phyloP scores from a whole-genome alignment of 1,140 invertebrate genomes.

The Coelopa frigida region DNA sequence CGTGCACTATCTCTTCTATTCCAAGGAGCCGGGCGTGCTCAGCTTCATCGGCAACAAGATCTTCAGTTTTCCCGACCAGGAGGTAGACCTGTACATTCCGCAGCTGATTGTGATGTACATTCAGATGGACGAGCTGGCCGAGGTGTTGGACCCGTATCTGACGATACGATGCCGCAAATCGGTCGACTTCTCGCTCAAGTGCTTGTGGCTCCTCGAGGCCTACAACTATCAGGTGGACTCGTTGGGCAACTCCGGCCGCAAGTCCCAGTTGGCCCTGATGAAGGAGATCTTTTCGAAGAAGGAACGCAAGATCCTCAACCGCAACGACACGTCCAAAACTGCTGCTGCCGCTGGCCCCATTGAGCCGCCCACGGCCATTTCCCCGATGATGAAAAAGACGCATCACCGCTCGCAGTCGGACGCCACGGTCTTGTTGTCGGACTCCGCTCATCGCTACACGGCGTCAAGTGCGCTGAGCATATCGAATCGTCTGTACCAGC shows the following conservation, averaged over 20 bases:
- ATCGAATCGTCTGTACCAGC: conserved; percentile 41
- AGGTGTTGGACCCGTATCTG: conserved; percentile 90
- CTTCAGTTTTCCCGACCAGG: conserved; percentile 85
- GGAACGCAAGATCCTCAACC: conserved; percentile 29
- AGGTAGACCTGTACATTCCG: conserved; percentile 96
- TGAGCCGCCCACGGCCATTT: conserved; percentile 9
- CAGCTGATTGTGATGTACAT: conserved; percentile 98
- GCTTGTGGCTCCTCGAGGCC: conserved; percentile 92
- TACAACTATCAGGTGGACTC: conserved; percentile 52
- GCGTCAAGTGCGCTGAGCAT: conserved; percentile 32
- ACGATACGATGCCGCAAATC: conserved; percentile 88
- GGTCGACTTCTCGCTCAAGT: conserved; percentile 90
- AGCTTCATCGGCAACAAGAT: conserved; percentile 94
- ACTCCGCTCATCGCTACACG: conserved; percentile 17
- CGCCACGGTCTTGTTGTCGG: conserved; percentile 59
- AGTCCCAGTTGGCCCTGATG: conserved; percentile 45
- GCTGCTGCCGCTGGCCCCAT: conserved; percentile 11
- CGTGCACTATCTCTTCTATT: conserved; percentile 94
- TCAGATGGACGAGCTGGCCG: conserved; percentile 93
- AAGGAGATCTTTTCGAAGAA: conserved; percentile 41
- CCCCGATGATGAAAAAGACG: conserved; percentile 38
- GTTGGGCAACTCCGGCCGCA: conserved; percentile 24
- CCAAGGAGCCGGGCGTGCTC: conserved; percentile 96
- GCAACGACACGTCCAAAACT: conserved; percentile 12
- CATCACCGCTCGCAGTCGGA: conserved; percentile 80